Conservation (phyloP, 2,113 vertebrate genomes). For the Leucoraja erinaceus region DNA sequence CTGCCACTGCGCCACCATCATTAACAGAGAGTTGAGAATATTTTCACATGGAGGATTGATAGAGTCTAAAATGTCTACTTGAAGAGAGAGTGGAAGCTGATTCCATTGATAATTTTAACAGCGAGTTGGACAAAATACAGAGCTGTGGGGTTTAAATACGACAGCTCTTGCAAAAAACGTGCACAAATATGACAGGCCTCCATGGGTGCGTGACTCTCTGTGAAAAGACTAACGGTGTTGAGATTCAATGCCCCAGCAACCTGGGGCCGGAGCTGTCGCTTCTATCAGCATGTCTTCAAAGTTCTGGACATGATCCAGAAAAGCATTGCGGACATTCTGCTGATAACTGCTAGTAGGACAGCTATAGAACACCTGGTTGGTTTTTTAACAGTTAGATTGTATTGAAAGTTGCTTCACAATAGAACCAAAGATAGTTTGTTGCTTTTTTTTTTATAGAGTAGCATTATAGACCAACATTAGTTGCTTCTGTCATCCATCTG, state of each 20-base stretch:
- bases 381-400: neutral
- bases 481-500: neutral
- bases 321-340: neutral
- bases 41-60: too few relatives aligned
- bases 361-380: neutral
- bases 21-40: too few relatives aligned
- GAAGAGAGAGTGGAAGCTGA: neutral
- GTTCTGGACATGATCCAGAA: neutral
- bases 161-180: neutral
- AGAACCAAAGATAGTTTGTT: neutral
- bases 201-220: neutral
- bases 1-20: too few relatives aligned
- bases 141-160: neutral
- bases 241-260: neutral
- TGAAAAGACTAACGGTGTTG: neutral
- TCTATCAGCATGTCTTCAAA: neutral
- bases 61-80: neutral
- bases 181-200: neutral
- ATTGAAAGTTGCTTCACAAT: neutral
- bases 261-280: neutral
- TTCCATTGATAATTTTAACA: neutral
- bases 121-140: too few relatives aligned
- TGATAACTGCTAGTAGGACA: neutral
- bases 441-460: neutral
- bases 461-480: neutral